Evolutionary conservation across 1,140 invertebrate species (phyloP), one percentile per base, ranked within the genome.

Genomic region (Nixonia krombeini): DNA sequence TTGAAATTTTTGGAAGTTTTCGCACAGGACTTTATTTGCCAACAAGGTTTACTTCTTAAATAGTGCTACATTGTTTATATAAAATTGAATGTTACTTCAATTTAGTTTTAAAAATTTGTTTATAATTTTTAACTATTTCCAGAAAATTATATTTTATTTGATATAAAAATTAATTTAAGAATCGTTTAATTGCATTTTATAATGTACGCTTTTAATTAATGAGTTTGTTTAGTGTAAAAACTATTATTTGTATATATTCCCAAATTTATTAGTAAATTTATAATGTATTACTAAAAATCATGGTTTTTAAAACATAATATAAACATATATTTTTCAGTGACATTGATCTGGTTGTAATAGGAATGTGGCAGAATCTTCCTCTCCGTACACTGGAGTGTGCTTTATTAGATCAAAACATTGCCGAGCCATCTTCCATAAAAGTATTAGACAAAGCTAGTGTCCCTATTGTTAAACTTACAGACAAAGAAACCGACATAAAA

Each of bases 391-490:
- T 99, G 64, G 94, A 98, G 86, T 90, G 93, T 75, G 94, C 94
- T 75, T 87, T 99, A 62, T 86, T 97, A 51, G 91, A 93, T 53
- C 91, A 93, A 79, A 92, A 93, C 72, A 94, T 99, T 57, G 94
- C 95, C 40, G 92, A 95, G 75, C 89, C 91, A 67, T 89, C 91
- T 74, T 92, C 93, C 65, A 92, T 98, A 74, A 97, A 98, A 89
- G 96, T 98, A 70, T 88, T 99, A 61, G 96, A 98, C 82, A 97
- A 96, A 87, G 97, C 97, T 52, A 96, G 96, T 15, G 96, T 99
- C 70, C 97, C 97, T 68, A 99, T 99, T 73, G 93, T 99, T 21
- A 99, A 99, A 87, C 88, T 99, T 76, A 97, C 94, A n/a, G 97
- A 99, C 85, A 91, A 91, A 63, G 90, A 92, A 79, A 97, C 96